Base-by-base conservation (phyloP, 2,888 invertebrate species). In the Gymnosoma rotundatum region DNA sequence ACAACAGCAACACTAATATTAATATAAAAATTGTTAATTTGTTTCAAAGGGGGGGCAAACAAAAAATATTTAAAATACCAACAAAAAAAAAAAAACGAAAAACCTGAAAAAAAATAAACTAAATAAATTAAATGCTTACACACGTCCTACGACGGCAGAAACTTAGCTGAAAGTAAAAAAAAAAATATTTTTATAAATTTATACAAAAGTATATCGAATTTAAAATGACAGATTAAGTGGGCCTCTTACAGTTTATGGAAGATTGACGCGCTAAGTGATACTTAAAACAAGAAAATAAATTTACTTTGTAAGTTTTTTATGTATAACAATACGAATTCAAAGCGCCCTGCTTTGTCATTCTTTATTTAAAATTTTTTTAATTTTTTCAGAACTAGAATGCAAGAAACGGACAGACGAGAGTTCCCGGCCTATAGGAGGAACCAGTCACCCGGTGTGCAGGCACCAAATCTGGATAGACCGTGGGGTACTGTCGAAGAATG, bases 161-260 rank as follows among this genome's bases (percentile, higher is more conserved):
- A 76, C 50, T 48, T 38, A 20, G 18, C 25, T 9, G 3, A 64
- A 64, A 48, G 5, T n/a, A 64, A 18, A 64, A 32, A 64, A 9
- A 64, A 8, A 48, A 2, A 25, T 25, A 8, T 64, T 42, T n/a
- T 16, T 9, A 60, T 36, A 60, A 60, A 63, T 48, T 48, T 50
- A 50, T 58, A 63, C 42, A 12, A 52, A 52, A 50, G 50, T 61
- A 63, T 48, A 56, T 75, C 69, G 64, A 81, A 69, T 52, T 50
- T 18, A 42, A 61, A 81, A 73, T 80, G 83, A 80, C 84, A 81
- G 67, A 78, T 84, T 84, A 81, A 84, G 84, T 84, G 84, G 84
- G 73, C 56, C 78, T 81, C 63, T 70, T 72, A 66, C 61, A 80
- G 63, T 75, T 81, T 81, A n/a, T 69, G 48, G 32, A 70, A 79